Conservation (phyloP, 2,113 vertebrate species). For the Pluvialis apricaria region DNA sequence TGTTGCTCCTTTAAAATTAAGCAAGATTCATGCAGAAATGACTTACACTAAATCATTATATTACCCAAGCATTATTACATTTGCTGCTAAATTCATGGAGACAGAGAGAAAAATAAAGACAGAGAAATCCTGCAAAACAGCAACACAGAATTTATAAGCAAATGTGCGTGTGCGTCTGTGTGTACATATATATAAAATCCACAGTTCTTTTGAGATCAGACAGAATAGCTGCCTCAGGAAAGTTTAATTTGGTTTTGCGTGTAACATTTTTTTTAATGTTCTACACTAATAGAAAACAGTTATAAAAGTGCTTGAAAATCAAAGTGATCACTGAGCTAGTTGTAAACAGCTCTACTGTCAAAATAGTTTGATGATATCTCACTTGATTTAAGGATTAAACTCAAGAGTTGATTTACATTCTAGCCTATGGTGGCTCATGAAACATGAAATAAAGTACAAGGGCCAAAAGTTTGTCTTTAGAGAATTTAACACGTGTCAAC, state of each 20-base stretch:
- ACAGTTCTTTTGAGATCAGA: background rate
- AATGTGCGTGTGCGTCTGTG: fast-evolving
- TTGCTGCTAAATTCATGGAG: background rate
- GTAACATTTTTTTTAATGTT: background rate
- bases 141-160: background rate
- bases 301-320: background rate
- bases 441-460: background rate
- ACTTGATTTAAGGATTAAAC: background rate
- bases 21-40: background rate
- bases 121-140: background rate
- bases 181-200: background rate
- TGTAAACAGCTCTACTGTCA: background rate
- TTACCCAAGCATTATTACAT: background rate
- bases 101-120: background rate
- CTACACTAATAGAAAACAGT: background rate
- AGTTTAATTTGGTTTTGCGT: background rate
- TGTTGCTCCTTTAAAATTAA: background rate
- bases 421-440: background rate
- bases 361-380: background rate
- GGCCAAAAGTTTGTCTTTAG: background rate
- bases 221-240: background rate
- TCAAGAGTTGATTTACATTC: background rate
- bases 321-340: background rate
- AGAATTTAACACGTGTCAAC: background rate
- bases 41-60: background rate